These are phyloP conservation scores for Ornithoptera alexandrae DNA, from an alignment of 2,888 invertebrate species.

Conservation along the genomic window DNA sequence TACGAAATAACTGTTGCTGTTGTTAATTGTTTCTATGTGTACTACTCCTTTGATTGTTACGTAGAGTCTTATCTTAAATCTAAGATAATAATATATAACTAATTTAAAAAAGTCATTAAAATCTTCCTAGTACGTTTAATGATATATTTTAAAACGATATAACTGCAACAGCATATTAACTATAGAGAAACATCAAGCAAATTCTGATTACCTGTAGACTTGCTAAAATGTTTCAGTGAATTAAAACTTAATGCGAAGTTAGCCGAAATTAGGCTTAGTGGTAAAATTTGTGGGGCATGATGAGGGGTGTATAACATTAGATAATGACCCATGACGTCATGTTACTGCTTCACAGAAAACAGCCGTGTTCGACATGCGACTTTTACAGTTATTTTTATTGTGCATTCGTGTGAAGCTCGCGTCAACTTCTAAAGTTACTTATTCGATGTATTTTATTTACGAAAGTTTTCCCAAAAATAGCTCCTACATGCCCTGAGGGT, in stretches of 20 bases:
- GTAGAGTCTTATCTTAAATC: no score
- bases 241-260: constrained; percentile 48
- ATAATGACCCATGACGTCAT: constrained; percentile 28
- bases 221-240: neutral
- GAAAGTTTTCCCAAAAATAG: constrained; percentile 11
- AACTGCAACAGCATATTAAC: constrained; percentile 45
- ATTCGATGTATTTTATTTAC: constrained; percentile 15
- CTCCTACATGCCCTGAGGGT: neutral
- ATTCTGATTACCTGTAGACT: constrained; percentile 49
- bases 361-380: constrained; percentile 22
- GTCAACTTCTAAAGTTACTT: constrained; percentile 14
- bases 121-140: neutral
- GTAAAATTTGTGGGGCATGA: constrained; percentile 39
- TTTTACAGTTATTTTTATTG: constrained; percentile 19
- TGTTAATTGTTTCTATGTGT: neutral
- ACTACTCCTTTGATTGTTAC: neutral
- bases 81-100: no score
- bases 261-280: constrained; percentile 44
- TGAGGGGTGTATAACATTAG: constrained; percentile 39
- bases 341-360: constrained; percentile 14
- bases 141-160: neutral
- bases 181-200: constrained; percentile 35
- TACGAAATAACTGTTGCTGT: constrained; percentile 24
- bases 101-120: no score
- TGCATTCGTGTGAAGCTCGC: constrained; percentile 21